Evolutionary conservation across 1,140 invertebrate species (phyloP).

Genomic region (Panagrolaimus sp.): DNA sequence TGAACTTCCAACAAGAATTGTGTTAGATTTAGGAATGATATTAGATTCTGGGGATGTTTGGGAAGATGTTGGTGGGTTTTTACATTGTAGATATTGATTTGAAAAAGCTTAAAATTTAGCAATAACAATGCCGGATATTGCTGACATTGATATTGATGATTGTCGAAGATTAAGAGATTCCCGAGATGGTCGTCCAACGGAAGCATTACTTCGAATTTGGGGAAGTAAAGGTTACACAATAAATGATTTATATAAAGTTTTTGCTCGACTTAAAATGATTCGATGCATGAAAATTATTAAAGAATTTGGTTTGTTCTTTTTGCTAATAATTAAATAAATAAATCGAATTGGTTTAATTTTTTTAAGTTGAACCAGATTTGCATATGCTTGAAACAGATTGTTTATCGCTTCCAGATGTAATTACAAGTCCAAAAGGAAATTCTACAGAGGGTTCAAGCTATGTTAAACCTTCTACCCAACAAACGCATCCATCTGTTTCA

Average conservation of each 20-base stretch:
- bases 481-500: constrained; percentile 8
- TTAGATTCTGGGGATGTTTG: constrained; percentile 37
- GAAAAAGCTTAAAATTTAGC: constrained; percentile 19
- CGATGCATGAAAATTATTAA: constrained; percentile 40
- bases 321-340: no score
- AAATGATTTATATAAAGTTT: constrained; percentile 45
- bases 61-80: constrained; percentile 41
- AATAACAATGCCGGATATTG: constrained; percentile 39
- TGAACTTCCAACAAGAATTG: constrained; percentile 37
- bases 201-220: constrained; percentile 42
- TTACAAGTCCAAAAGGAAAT: neutral
- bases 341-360: no score
- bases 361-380: neutral
- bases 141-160: constrained; percentile 45
- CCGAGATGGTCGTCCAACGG: constrained; percentile 29
- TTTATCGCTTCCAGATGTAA: neutral
- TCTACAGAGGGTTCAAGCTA: neutral
- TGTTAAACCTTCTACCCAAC: neutral
- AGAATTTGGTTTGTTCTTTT: constrained; percentile 33
- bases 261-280: constrained; percentile 31
- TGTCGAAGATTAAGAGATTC: constrained; percentile 29
- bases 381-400: constrained; percentile 9
- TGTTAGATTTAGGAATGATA: constrained; percentile 27
- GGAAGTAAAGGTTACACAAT: constrained; percentile 43
- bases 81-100: neutral